A percentile compares a stretch with the other conserved stretches of the same genome.
Conservation (phyloP, 2,113 vertebrate genomes). For the Cyphomyrus plagiostoma region DNA sequence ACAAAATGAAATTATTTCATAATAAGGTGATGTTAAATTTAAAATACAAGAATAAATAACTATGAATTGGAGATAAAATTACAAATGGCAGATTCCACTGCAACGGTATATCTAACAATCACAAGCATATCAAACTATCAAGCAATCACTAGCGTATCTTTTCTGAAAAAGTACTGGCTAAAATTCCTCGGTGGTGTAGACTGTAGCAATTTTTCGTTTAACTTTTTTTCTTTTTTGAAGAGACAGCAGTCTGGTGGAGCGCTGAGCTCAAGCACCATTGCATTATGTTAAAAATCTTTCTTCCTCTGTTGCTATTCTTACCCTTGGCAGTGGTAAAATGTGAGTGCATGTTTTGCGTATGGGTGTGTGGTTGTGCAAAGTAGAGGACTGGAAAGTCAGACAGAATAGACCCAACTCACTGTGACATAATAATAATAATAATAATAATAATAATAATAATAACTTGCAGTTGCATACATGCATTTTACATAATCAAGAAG, state of each 20-base stretch:
- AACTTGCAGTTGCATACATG: not conserved
- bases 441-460: not conserved
- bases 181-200: not conserved
- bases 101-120: not conserved
- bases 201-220: not conserved
- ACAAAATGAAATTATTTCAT: not conserved
- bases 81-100: not conserved
- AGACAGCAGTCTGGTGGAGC: not conserved
- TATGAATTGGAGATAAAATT: not conserved
- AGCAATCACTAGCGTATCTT: not conserved
- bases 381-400: not conserved
- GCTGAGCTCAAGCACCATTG: not conserved
- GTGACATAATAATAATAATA: not conserved
- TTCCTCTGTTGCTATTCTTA: not conserved
- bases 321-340: not conserved
- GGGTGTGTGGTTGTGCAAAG: not conserved
- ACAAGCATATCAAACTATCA: not conserved
- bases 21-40: not conserved
- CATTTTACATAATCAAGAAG: not conserved
- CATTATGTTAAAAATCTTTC: not conserved
- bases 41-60: not conserved
- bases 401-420: not conserved
- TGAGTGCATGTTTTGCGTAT: not conserved
- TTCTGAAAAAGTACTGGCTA: not conserved
- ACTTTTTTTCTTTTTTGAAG: not conserved